Base-by-base conservation (phyloP, 2,113 vertebrate species). In the Rutilus rutilus region DNA sequence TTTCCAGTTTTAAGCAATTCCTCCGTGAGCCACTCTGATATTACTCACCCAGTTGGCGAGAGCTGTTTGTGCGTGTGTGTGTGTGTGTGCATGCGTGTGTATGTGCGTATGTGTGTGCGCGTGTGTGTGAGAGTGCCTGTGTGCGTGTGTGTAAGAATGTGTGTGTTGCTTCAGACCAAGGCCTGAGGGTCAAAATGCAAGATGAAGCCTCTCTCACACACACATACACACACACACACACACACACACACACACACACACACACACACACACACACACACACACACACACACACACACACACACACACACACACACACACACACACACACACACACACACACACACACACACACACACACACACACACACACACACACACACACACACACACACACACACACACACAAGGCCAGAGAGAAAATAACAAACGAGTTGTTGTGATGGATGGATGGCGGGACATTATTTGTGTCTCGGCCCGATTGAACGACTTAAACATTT, bases 401-500 rank as follows among this genome's bases (percentile, higher is more conserved):
- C 36, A 47, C 42, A 33, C 57, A 79, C 62, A 12, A 15, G n/a
- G 21, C 30, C 11, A 39, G 30, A 2, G 27, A 15, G 39, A 42
- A 33, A 15, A 52, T 60, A 5, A 45, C 62, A 64, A 84, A 78
- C 6, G 23, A 73, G 73, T 7, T 15, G 30, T 45, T 50, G 12
- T 77, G 47, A 84, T 71, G 23, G 21, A 85, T 77, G 36, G 82
- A 83, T 79, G 67, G 21, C 12, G 19, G 57, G 12, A 21, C 36
- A 45, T 57, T 81, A 39, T 77, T 87, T 90, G 85, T 88, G 84
- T 83, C 47, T 82, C 82, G 74, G 88, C 88, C 57, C 88, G 85
- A 87, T 90, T 91, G 90, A 85, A 87, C 90, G 91, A 86, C 89
- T 92, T 90, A 91, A 93, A 92, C 88, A 91, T 54, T 85, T 86